phyloP scores from a whole-genome alignment of 2,888 invertebrate species.

The Parnassius smintheus region DNA sequence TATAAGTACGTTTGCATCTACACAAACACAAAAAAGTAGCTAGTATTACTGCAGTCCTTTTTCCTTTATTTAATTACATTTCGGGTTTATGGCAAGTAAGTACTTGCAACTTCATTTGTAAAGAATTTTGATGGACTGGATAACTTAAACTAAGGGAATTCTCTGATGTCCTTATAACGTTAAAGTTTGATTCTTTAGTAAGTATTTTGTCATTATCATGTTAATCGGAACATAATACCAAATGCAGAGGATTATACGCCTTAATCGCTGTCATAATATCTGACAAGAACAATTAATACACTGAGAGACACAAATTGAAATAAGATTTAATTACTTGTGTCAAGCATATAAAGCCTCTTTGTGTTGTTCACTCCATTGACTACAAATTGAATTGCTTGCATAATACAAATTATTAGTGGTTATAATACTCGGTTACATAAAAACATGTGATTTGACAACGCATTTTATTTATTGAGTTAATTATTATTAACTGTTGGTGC shows the following conservation, averaged over 20 bases:
- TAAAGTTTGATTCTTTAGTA: no score
- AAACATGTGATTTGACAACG: neutral
- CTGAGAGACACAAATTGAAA: slow-evolving; percentile 10
- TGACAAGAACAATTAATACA: neutral
- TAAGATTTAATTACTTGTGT: slow-evolving; percentile 16
- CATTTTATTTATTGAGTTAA: neutral
- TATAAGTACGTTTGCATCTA: no score
- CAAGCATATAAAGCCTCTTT: slow-evolving; percentile 11
- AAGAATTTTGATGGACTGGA: no score
- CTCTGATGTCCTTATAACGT: no score
- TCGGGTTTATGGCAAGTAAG: no score
- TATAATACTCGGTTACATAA: neutral
- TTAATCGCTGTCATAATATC: slow-evolving; percentile 4
- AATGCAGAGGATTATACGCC: neutral
- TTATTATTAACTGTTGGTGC: no score
- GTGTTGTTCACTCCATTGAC: slow-evolving; percentile 9
- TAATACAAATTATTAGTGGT: neutral
- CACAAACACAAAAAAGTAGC: no score
- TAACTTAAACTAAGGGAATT: no score
- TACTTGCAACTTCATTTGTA: no score
- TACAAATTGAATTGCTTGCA: slow-evolving; percentile 3
- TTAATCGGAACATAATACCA: neutral
- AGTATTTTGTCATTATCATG: neutral
- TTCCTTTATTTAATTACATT: no score
- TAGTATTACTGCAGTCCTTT: no score